Conservation (phyloP, 2,888 invertebrate genomes). For the Entomobrya multifasciata region DNA sequence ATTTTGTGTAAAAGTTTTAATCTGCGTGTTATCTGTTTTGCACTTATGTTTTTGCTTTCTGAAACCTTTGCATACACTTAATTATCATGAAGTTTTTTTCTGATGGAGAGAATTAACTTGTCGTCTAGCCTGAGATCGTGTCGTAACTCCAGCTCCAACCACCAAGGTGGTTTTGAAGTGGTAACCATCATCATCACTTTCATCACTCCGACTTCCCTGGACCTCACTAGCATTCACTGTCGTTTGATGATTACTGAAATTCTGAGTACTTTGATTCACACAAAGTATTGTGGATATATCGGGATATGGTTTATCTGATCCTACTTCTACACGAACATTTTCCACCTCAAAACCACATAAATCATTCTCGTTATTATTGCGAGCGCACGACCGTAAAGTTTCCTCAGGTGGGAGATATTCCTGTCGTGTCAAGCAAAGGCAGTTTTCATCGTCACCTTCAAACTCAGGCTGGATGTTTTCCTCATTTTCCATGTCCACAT, state of each 20-base stretch:
- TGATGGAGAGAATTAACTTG: background rate
- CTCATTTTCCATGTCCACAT: background rate
- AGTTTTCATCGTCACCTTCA: background rate
- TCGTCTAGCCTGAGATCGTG: background rate
- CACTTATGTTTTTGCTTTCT: too few relatives aligned
- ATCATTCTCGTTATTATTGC: background rate
- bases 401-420: conserved; percentile 22
- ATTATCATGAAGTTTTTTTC: background rate
- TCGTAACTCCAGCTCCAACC: background rate
- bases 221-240: too few relatives aligned
- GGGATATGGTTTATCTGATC: background rate
- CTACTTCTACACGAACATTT: background rate
- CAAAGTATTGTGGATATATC: conserved; percentile 17
- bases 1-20: too few relatives aligned
- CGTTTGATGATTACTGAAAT: too few relatives aligned
- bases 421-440: background rate
- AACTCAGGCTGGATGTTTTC: background rate
- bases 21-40: too few relatives aligned
- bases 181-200: background rate
- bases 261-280: background rate
- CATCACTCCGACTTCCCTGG: too few relatives aligned
- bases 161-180: conserved; percentile 20
- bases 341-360: background rate
- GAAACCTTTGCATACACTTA: too few relatives aligned
- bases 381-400: background rate